phyloP scores from a whole-genome alignment of 2,113 vertebrate species.

The Nesogale talazaci region DNA sequence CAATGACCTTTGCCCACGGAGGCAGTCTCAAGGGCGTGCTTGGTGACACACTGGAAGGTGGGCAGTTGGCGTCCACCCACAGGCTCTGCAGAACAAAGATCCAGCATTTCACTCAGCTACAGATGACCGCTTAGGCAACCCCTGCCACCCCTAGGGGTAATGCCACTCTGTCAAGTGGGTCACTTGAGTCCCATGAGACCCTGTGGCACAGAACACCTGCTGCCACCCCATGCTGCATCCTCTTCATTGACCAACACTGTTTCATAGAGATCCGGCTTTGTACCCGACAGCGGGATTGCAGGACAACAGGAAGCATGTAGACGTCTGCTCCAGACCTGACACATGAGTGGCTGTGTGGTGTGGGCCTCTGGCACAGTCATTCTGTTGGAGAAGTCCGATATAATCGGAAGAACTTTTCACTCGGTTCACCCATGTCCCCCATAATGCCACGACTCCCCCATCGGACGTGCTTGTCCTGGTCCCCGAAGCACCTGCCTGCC shows the following conservation, averaged over 20 bases:
- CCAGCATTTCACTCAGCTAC: not conserved
- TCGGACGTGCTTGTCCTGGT: not conserved
- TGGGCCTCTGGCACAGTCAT: too few species aligned
- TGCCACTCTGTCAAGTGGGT: not conserved
- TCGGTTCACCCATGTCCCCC: not conserved
- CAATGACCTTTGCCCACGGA: not conserved
- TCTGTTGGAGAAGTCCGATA: not conserved
- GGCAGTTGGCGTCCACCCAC: not conserved
- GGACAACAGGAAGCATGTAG: not conserved
- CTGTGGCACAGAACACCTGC: not conserved
- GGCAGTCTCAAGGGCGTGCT: not conserved
- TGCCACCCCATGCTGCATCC: not conserved
- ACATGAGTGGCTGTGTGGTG: accelerated
- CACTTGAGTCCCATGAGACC: not conserved
- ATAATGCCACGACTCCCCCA: not conserved
- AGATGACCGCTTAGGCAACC: not conserved
- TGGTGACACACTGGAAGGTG: not conserved
- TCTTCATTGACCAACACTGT: not conserved
- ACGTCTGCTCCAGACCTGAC: not conserved
- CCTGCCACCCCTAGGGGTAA: not conserved
- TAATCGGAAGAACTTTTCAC: not conserved
- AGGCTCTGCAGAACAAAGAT: not conserved
- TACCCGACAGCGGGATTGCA: not conserved
- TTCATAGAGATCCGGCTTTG: not conserved
- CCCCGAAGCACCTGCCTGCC: not conserved